These are phyloP conservation scores for Theonella swinhoei DNA, from an alignment of 37 sponge, comb jelly and placozoan genomes.

Conservation along the genomic window DNA sequence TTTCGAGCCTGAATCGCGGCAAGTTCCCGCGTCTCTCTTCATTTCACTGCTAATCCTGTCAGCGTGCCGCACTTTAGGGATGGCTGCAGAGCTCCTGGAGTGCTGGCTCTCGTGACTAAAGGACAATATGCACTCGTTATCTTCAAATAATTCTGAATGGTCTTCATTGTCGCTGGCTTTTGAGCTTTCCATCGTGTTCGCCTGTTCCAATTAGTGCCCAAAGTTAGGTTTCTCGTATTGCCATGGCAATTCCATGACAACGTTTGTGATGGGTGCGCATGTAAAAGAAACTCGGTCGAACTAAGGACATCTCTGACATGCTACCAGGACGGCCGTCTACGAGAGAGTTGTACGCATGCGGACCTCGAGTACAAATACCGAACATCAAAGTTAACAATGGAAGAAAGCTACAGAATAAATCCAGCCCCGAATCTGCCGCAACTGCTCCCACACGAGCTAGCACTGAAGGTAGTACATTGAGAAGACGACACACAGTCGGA, in stretches of 20 bases:
- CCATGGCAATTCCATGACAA: conserved; percentile 1
- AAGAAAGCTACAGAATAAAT: background rate
- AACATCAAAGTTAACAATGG: background rate
- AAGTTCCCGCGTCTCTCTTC: background rate
- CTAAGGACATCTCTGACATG: background rate
- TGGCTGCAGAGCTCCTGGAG: background rate
- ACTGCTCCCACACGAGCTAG: background rate
- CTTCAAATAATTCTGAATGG: conserved; percentile 30
- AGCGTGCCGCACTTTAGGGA: background rate
- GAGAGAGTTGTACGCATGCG: conserved; percentile 31
- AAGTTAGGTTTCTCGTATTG: background rate
- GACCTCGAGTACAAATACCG: conserved; percentile 4
- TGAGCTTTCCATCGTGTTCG: background rate
- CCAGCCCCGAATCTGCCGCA: background rate
- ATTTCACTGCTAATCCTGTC: background rate
- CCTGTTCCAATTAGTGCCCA: background rate
- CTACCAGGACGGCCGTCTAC: background rate
- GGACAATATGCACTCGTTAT: background rate
- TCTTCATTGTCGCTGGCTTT: background rate
- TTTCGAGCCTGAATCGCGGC: background rate
- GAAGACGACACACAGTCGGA: background rate
- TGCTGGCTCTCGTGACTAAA: background rate
- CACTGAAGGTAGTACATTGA: background rate
- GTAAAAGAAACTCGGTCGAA: background rate
- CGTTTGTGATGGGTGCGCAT: background rate